Evolutionary conservation across 2,888 invertebrate species (phyloP).

Genomic region (Flabesymbios commensalis): DNA sequence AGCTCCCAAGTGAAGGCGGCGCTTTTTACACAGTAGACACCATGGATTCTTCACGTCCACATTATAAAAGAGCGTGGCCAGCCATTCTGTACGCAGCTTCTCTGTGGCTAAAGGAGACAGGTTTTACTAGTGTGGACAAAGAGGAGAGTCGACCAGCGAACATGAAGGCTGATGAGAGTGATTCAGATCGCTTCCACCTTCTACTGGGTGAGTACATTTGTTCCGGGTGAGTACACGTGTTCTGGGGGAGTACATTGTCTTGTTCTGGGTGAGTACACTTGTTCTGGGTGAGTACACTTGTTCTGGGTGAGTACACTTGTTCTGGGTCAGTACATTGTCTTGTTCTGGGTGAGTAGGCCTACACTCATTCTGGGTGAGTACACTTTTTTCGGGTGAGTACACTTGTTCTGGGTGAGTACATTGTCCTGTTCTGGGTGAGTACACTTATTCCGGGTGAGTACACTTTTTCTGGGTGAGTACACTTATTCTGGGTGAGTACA

Average conservation of each 20-base stretch:
- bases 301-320: no score
- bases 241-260: no score
- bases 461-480: no score
- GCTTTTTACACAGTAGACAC: slow-evolving; percentile 98
- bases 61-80: slow-evolving; percentile 93
- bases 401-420: no score
- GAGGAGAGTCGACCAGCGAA: slow-evolving; percentile 54
- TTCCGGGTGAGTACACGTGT: not conserved
- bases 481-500: no score
- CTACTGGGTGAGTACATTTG: slow-evolving; percentile 76
- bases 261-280: slow-evolving; percentile 76
- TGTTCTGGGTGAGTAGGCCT: not conserved
- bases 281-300: not conserved
- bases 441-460: no score
- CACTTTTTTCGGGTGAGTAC: slow-evolving; percentile 89
- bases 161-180: slow-evolving; percentile 66
- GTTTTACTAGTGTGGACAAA: slow-evolving; percentile 63
- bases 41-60: slow-evolving; percentile 87
- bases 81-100: slow-evolving; percentile 92
- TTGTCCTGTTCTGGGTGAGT: no score
- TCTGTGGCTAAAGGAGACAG: slow-evolving; percentile 77
- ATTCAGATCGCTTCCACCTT: slow-evolving; percentile 74
- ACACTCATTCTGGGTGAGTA: no score
- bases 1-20: slow-evolving; percentile 78
- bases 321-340: slow-evolving; percentile 79